Evolutionary conservation across 2,888 invertebrate genomes (phyloP).

Genomic region (Strigamia crassipes): DNA sequence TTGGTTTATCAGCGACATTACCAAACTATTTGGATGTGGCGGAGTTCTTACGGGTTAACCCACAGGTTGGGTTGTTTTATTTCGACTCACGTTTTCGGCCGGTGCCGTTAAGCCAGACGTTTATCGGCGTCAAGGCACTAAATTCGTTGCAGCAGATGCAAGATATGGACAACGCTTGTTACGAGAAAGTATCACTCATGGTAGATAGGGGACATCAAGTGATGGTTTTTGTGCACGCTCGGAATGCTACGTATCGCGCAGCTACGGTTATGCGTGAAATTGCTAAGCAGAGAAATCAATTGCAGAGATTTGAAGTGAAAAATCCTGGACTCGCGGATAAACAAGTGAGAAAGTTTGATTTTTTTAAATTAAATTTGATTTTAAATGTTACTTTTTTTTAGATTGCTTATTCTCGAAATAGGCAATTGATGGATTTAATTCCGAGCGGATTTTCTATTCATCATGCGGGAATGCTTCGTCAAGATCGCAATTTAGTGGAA

Average conservation of each 20-base stretch:
- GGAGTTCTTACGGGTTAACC: slow-evolving; percentile 89
- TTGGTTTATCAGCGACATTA: slow-evolving; percentile 94
- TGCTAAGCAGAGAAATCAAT: slow-evolving; percentile 75
- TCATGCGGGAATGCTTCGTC: slow-evolving; percentile 92
- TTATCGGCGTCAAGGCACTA: slow-evolving; percentile 80
- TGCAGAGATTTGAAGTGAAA: slow-evolving; percentile 61
- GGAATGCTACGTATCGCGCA: slow-evolving; percentile 91
- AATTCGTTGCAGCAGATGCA: slow-evolving; percentile 68
- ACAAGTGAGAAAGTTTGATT: slow-evolving; percentile 51
- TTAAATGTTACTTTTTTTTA: slow-evolving; percentile 10
- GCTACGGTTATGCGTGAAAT: slow-evolving; percentile 82
- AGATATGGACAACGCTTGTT: slow-evolving; percentile 90
- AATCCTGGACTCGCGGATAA: slow-evolving; percentile 73
- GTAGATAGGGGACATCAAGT: slow-evolving; percentile 88
- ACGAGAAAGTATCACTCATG: slow-evolving; percentile 86
- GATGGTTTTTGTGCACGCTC: slow-evolving; percentile 98
- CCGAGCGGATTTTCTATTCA: slow-evolving; percentile 88
- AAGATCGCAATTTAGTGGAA: slow-evolving; percentile 86
- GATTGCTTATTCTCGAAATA: slow-evolving; percentile 76
- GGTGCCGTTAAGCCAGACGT: slow-evolving; percentile 89
- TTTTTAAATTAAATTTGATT: neutral
- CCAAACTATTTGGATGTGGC: slow-evolving; percentile 98
- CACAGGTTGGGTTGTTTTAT: slow-evolving; percentile 85
- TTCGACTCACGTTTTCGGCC: slow-evolving; percentile 94
- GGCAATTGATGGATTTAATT: slow-evolving; percentile 80